Evolutionary conservation across 2,113 vertebrate genomes (phyloP).

Genomic region (Argyrosomus japonicus): DNA sequence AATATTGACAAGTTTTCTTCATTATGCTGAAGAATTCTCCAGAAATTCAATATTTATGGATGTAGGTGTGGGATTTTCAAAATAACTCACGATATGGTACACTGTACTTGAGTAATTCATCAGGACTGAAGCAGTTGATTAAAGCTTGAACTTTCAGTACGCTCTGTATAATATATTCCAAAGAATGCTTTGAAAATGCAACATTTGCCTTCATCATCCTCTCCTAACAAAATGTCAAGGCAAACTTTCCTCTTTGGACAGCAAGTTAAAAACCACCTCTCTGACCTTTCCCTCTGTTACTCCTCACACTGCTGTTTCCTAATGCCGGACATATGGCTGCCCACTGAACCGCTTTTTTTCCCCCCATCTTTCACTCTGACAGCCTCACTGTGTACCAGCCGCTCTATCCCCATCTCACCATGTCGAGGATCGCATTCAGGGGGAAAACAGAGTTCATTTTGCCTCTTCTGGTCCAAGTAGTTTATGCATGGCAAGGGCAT

Average conservation of each 20-base stretch:
- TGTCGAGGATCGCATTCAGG: constrained; percentile 48
- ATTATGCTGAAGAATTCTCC: constrained; percentile 23
- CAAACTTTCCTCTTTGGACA: constrained; percentile 56
- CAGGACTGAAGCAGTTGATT: constrained; percentile 37
- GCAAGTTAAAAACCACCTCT: constrained; percentile 58
- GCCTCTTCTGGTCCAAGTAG: constrained; percentile 34
- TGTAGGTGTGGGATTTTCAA: constrained; percentile 17
- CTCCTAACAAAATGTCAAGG: constrained; percentile 40
- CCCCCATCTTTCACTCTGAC: constrained; percentile 82
- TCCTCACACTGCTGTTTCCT: constrained; percentile 68
- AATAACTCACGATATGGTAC: constrained; percentile 2
- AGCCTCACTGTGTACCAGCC: constrained; percentile 69
- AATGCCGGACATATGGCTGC: constrained; percentile 77
- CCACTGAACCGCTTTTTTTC: constrained; percentile 69
- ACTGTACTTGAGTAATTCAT: constrained; percentile 32
- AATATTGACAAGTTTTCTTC: constrained; percentile 30
- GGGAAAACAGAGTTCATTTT: constrained; percentile 35
- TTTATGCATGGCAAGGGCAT: constrained; percentile 54
- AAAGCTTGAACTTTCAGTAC: constrained; percentile 48
- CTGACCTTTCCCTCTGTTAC: constrained; percentile 71
- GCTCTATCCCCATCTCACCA: constrained; percentile 35
- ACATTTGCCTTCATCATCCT: constrained; percentile 24
- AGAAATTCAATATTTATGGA: constrained; percentile 23
- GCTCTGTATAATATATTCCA: constrained; percentile 27
- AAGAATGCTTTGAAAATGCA: constrained; percentile 43